Evolutionary conservation across 2,797 vertebrate genomes (phyloP), one percentile per base, ranked within the genome.

Genomic region (Aphelocoma californica): DNA sequence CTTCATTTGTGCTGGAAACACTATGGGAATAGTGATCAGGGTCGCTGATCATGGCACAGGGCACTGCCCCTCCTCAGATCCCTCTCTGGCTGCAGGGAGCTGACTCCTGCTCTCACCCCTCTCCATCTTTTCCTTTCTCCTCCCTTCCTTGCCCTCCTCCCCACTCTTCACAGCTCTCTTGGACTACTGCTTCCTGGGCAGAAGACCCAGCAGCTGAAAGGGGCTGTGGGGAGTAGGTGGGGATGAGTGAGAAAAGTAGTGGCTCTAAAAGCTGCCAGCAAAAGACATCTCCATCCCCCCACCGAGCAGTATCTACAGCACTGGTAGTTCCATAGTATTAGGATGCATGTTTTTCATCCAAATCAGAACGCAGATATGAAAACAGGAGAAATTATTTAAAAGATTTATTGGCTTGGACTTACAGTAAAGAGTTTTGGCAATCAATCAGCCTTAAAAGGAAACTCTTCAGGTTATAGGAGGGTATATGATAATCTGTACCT

Each of bases 401-500:
- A 81, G 2, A 58, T 17, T 38, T 58, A 50, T 70, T 57, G 40
- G 13, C 53, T 70, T 57, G 40, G 11, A 34, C 42, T 64, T 66
- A 21, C 0, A 50, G n/a, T 40, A 70, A 62, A 85, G 56, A 6
- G 16, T 64, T 86, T 77, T 45, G 14, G 13, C 11, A 64, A 75
- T 47, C 29, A 79, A 19, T 9, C 12, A n/a, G 18, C 21, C 54
- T 70, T 85, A 60, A 82, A 80, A 61, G 24, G 12, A 77, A 87
- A 64, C 6, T 28, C 16, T 47, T 74, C 42, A 84, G 29, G 56
- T n/a, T 47, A 47, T 12, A 48, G 11, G 32, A 54, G 8, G 7
- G 1, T 28, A 4, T 25, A 48, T 47, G 50, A 79, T 56, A 54
- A 79, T 26, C 19, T 38, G 72, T 97, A 98, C 98, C 98, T 98